Conservation (phyloP, 2,113 vertebrate species). For the Calidris pugnax region DNA sequence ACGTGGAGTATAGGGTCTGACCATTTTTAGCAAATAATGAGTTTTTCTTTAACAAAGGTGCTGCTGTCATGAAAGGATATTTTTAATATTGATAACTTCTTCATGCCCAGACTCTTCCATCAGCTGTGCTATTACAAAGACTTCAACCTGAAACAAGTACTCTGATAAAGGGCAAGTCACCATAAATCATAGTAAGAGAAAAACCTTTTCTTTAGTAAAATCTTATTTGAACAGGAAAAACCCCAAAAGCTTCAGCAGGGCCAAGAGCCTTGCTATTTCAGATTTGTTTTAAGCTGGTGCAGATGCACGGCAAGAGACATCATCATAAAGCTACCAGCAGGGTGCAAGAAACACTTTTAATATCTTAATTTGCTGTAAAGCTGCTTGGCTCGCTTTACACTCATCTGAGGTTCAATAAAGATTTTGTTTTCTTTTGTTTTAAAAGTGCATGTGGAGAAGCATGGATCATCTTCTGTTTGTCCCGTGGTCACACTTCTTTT, state of each 20-base stretch:
- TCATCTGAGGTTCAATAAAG: neutral
- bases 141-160: neutral
- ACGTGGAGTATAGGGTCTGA: rapidly evolving
- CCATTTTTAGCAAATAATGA: neutral
- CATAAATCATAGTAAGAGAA: neutral
- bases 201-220: neutral
- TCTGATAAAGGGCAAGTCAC: neutral
- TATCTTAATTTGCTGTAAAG: neutral
- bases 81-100: neutral
- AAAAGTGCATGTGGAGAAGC: neutral
- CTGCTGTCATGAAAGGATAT: neutral
- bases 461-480: neutral
- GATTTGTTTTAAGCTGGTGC: neutral
- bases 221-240: neutral
- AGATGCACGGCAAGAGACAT: neutral
- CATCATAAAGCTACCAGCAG: neutral
- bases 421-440: neutral
- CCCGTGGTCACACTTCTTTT: neutral
- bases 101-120: neutral
- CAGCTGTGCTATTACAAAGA: neutral
- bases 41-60: neutral
- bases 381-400: neutral
- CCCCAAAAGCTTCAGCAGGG: neutral
- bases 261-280: neutral
- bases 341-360: neutral